A percentile compares a stretch with the other conserved stretches of the same genome.
phyloP scores from a whole-genome alignment of 2,888 invertebrate genomes.

The Caenorhabditis angaria region DNA sequence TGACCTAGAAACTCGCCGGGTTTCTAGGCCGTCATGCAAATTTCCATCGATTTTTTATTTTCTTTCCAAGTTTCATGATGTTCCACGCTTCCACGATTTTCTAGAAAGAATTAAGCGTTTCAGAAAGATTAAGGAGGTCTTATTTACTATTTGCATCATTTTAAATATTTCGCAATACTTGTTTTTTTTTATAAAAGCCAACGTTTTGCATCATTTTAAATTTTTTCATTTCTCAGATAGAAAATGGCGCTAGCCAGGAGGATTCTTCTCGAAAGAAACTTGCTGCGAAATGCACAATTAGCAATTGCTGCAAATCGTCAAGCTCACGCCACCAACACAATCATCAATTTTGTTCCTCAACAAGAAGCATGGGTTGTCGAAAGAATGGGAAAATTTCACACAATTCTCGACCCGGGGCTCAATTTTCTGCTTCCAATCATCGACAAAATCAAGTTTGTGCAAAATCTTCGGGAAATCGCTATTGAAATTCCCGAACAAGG shows the following conservation, averaged over 20 bases:
- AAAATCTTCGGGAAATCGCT: constrained; percentile 97
- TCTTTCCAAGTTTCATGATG: not conserved
- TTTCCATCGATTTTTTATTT: not conserved
- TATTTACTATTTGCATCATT: too few species aligned
- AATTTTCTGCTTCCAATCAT: constrained; percentile 90
- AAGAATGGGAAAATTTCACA: constrained; percentile 94
- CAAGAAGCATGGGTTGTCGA: constrained; percentile 99
- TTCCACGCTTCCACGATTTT: not conserved
- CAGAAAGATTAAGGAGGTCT: too few species aligned
- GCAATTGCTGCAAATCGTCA: constrained; percentile 28
- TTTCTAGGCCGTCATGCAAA: not conserved
- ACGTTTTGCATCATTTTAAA: too few species aligned
- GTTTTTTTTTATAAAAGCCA: too few species aligned
- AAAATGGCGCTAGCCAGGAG: too few species aligned
- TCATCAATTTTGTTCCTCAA: constrained; percentile 96
- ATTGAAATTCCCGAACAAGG: constrained; percentile 94
- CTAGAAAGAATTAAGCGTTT: too few species aligned
- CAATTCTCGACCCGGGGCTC: constrained; percentile 91
- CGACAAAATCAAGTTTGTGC: constrained; percentile 94
- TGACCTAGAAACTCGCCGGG: not conserved
- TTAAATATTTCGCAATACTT: too few species aligned
- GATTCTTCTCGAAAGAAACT: not conserved
- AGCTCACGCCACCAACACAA: constrained; percentile 83
- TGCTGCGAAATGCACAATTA: constrained; percentile 21
- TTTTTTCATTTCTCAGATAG: too few species aligned